Evolutionary conservation across 2,113 vertebrate species (phyloP), one percentile per base, ranked within the genome.

Genomic region (Lamprotornis superbus): DNA sequence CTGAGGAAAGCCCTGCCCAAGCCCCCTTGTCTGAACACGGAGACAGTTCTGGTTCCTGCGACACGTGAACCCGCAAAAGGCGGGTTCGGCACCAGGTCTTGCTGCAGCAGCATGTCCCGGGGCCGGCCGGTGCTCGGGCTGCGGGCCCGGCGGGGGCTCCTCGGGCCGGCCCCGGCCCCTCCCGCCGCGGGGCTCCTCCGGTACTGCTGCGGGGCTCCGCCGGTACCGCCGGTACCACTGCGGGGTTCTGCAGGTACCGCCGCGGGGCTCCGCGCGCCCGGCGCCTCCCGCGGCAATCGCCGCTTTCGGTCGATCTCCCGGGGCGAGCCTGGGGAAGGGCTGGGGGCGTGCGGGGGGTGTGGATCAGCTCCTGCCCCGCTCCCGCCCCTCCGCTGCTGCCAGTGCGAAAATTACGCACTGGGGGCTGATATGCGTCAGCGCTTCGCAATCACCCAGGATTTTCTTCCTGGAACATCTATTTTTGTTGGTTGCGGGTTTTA

Each of bases 41-140:
- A 21, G 15, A 2, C 18, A 1, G 3, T 9, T 21, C 35, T 9
- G 9, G 25, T 18, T 21, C 24, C 3, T 2, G 33, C 2, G 53
- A 1, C 84, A 71, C 64, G 52, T 56, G 67, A 35, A 64, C 12
- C 16, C 18, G 21, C 12, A 3, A 3, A 16, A 14, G 24, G 19
- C 40, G 2, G 3, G 3, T 8, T 8, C 5, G 64, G 61, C 9
- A 19, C 4, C 60, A 2, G 39, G 2, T 44, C 11, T 10, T 0
- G 21, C 11, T 3, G 15, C 79, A 4, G 31, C 79, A 19, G 25
- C 35, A 1, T 0, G 52, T 44, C 28, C 80, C 31, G 10, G 5
- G 13, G 23, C 44, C 14, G 21, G 23, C 25, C 12, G 61, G 13
- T 12, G 68, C 61, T 31, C 25, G 55, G 65, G 37, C 12, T 60